A percentile compares a stretch with the other conserved stretches of the same genome.
These are phyloP conservation scores for Abramis brama DNA, from an alignment of 2,113 vertebrate genomes.

Conservation along the genomic window DNA sequence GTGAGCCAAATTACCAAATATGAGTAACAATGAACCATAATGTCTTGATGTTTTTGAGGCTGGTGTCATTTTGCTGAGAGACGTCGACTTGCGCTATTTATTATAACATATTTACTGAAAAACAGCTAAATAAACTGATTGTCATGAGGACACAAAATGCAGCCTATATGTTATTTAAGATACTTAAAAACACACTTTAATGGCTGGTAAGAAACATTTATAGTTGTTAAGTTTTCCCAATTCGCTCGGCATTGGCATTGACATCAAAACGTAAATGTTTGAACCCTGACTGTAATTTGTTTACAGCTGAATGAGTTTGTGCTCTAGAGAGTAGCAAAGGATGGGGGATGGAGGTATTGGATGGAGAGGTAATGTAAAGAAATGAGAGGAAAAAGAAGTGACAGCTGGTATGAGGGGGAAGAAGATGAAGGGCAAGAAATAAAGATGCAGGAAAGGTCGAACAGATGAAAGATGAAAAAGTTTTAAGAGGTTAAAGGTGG, in stretches of 20 bases:
- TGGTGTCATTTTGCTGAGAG: no score
- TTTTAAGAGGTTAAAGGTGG: neutral
- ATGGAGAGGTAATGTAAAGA: conserved; percentile 13
- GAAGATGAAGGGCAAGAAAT: neutral
- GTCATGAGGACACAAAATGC: no score
- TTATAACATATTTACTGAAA: no score
- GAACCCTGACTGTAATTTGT: neutral
- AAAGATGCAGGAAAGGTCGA: neutral
- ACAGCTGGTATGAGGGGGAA: neutral
- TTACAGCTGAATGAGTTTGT: conserved; percentile 30
- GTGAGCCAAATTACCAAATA: no score
- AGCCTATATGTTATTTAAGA: no score
- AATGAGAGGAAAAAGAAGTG: neutral
- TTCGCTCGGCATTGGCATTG: neutral
- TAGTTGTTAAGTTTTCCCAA: neutral
- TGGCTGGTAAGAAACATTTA: no score
- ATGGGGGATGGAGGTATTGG: neutral
- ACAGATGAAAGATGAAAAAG: conserved; percentile 2
- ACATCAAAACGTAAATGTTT: neutral
- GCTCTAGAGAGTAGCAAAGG: neutral
- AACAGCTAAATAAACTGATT: no score
- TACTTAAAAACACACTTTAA: neutral
- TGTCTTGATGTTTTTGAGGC: no score
- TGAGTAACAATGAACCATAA: no score
- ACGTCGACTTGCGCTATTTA: no score